Evolutionary conservation across 1,140 invertebrate genomes (phyloP), one percentile per base, ranked within the genome.

Genomic region (Babylonia areolata): DNA sequence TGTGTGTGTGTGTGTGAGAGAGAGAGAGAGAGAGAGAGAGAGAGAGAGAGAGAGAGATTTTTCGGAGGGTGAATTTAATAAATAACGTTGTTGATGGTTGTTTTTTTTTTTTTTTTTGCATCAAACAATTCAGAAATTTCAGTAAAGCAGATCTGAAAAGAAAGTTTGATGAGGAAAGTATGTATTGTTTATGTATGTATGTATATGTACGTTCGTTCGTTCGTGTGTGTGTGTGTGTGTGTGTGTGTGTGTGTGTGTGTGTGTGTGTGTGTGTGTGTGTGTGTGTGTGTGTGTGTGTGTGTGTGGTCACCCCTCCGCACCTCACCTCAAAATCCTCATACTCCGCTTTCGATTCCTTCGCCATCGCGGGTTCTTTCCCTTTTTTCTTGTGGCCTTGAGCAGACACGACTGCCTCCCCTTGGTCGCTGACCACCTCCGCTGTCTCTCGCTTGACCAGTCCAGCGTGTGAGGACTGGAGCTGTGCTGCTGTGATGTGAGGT

Each of bases 271-370:
- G 64, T 71, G 64, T 71, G 64, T 71, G 64, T 71, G 64, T 71
- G 64, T 71, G 64, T 71, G 64, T 71, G 64, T 71, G 64, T 71
- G 64, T 71, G 64, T 71, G 64, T 71, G 64, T 71, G 64, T 71
- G 64, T 71, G 64, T 71, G 64, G 5, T n/a, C n/a, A n/a, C n/a
- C n/a, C n/a, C n/a, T n/a, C n/a, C n/a, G n/a, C n/a, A n/a, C n/a
- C n/a, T n/a, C 35, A 84, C 82, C 82, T 84, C 82, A 46, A 84
- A 84, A 28, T 84, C n/a, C 9, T 40, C 37, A 31, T 84, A 69
- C 5, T 84, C 82, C 20, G 73, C 54, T n/a, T 64, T 2, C 17
- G 54, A 33, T n/a, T 84, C 64, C n/a, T 42, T 73, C 17, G 37
- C 82, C 9, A 12, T 9, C 6, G 28, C 28, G 15, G 35, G 37